Base-by-base conservation (phyloP, 2,113 vertebrate species). In the Cyprinodon tularosa region DNA sequence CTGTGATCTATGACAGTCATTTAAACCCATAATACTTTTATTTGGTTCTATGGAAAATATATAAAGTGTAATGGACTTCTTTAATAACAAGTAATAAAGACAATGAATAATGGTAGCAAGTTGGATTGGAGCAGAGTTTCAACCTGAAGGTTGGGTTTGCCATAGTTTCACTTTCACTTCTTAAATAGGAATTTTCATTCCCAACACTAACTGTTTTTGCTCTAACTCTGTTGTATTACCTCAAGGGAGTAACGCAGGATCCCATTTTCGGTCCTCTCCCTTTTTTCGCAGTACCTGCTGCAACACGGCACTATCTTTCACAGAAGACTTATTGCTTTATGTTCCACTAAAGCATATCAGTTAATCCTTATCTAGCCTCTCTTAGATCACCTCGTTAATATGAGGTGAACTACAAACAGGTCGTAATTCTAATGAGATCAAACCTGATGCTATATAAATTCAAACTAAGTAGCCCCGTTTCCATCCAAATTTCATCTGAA, bases 41-140 rank as follows among this genome's bases (percentile, higher is more conserved):
- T n/a, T 15, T 20, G 53, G 40, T 38, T 20, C 67, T 63, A 57
- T 10, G 9, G 29, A 70, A 39, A 81, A n/a, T 42, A 68, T 20
- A 81, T 50, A 29, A 71, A 44, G 83, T 61, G 29, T 73, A 68
- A 68, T 1, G 61, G 48, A 47, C 40, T 12, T 72, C 38, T 39
- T 76, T 50, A 63, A 74, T 74, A 82, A 40, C 29, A 71, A 62
- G n/a, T 29, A 38, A 13, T 81, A 57, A 66, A 78, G 4, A 64
- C 40, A 62, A 65, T 40, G 15, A 40, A 40, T 12, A 64, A 64
- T 64, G 38, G 29, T 61, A 75, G 29, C 29, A 53, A 62, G 62
- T 53, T 20, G 12, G 66, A 9, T 17, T 57, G 50, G 15, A 57
- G 8, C 2, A 9, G 20, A 9, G 48, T 57, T 57, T n/a, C 20